These are phyloP conservation scores for Tachycineta bicolor DNA, from an alignment of 2,113 vertebrate genomes.

Conservation along the genomic window DNA sequence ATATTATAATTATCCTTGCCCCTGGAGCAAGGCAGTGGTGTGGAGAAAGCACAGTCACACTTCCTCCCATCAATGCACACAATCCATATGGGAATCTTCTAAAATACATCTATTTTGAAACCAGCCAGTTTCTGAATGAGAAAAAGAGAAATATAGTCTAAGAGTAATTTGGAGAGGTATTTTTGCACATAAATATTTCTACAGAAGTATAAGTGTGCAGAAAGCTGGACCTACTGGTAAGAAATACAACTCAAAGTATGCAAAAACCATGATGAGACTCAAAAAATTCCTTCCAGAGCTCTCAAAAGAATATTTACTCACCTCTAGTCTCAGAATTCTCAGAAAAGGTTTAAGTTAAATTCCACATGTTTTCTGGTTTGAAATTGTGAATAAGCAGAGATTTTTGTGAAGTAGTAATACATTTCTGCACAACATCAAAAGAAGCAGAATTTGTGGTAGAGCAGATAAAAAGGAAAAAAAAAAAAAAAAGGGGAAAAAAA, in stretches of 20 bases:
- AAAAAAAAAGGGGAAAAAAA: background rate
- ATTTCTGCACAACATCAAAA: background rate
- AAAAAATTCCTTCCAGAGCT: background rate
- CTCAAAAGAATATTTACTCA: background rate
- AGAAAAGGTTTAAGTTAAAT: background rate
- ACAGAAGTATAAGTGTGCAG: background rate
- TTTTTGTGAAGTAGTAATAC: background rate
- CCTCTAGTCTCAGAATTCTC: background rate
- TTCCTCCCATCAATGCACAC: background rate
- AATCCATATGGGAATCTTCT: background rate
- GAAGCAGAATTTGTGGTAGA: background rate
- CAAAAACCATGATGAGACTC: background rate
- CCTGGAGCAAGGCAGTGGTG: background rate
- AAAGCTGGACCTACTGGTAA: background rate
- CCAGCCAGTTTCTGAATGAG: background rate
- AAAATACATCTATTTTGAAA: background rate
- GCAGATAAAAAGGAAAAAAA: background rate
- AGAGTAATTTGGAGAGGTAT: background rate
- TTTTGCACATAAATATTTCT: background rate
- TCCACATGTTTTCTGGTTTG: background rate
- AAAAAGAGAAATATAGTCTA: background rate
- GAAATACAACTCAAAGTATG: background rate
- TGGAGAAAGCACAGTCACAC: background rate
- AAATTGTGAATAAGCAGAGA: background rate
- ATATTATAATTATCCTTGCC: background rate